Conservation (phyloP, 2,797 vertebrate genomes). For the Platalea minor region DNA sequence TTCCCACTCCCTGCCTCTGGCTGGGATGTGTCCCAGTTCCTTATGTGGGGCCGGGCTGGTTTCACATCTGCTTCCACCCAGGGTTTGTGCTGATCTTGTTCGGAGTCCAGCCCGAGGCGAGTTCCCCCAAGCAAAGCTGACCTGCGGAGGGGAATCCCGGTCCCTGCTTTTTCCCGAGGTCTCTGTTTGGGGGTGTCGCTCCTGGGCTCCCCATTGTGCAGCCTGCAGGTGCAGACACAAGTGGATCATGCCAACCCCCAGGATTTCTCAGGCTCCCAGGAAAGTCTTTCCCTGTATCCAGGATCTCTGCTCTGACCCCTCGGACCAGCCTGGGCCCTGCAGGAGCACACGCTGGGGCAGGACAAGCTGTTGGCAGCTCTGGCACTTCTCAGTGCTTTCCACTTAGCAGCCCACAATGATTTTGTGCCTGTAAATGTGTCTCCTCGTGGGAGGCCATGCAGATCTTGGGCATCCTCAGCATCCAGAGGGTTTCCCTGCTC, state of each 20-base stretch:
- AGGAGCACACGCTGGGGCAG: not conserved
- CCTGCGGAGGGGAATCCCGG: not conserved
- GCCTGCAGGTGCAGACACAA: not conserved
- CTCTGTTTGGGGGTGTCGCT: not conserved
- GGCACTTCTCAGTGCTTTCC: not conserved
- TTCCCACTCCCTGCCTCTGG: not conserved
- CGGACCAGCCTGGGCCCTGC: not conserved
- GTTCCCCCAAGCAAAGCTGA: not conserved
- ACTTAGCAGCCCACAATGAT: not conserved
- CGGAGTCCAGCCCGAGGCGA: rapidly evolving
- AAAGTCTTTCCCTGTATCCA: not conserved
- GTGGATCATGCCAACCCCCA: not conserved
- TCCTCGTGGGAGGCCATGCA: not conserved
- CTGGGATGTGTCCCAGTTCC: not conserved
- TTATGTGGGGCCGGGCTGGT: not conserved
- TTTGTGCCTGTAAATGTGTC: not conserved
- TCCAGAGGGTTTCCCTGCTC: not conserved
- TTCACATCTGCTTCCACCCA: not conserved
- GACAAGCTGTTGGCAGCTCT: not conserved
- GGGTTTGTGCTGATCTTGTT: not conserved
- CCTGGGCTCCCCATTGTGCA: not conserved
- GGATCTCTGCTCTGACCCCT: not conserved
- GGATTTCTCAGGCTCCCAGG: not conserved
- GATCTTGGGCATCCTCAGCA: not conserved
- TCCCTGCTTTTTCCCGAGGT: not conserved